phyloP scores from a whole-genome alignment of 2,797 vertebrate species.

The Nannoperca obscura region DNA sequence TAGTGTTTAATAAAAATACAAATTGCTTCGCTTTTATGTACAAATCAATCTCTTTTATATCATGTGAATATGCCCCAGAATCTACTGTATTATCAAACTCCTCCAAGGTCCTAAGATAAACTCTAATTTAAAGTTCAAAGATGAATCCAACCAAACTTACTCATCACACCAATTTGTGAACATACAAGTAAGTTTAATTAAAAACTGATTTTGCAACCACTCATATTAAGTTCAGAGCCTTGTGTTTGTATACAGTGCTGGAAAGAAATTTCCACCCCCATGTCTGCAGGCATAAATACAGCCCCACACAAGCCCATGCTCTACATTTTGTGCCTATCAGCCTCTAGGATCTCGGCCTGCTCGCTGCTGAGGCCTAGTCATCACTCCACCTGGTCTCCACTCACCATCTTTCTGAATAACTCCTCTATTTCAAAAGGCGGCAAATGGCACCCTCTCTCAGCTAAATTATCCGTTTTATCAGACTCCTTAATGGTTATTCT shows the following conservation, averaged over 20 bases:
- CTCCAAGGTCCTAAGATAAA: conserved; percentile 33
- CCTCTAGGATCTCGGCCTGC: conserved; percentile 61
- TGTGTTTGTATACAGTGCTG: conserved; percentile 41
- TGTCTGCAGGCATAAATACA: conserved; percentile 58
- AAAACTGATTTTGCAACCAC: conserved; percentile 28
- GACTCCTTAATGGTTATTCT: conserved; percentile 42
- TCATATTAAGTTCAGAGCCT: conserved; percentile 33
- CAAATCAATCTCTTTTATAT: conserved; percentile 28
- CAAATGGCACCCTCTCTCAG: conserved; percentile 48
- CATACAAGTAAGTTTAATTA: conserved; percentile 63
- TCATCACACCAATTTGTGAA: conserved; percentile 61
- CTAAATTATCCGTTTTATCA: conserved; percentile 42
- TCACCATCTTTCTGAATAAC: conserved; percentile 59
- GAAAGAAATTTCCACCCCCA: conserved; percentile 43
- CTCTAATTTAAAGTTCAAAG: conserved; percentile 31
- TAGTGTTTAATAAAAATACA: conserved; percentile 20
- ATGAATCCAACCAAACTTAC: conserved; percentile 40
- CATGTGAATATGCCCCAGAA: conserved; percentile 20
- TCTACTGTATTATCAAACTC: conserved; percentile 24
- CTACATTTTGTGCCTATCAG: conserved; percentile 52
- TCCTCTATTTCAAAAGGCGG: conserved; percentile 57
- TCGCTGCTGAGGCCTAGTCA: conserved; percentile 48
- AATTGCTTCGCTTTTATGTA: conserved; percentile 32
- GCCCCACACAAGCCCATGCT: conserved; percentile 41
- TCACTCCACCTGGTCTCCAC: conserved; percentile 66